Base-by-base conservation (phyloP, 2,797 vertebrate genomes). In the Pseudomugil gertrudae region DNA sequence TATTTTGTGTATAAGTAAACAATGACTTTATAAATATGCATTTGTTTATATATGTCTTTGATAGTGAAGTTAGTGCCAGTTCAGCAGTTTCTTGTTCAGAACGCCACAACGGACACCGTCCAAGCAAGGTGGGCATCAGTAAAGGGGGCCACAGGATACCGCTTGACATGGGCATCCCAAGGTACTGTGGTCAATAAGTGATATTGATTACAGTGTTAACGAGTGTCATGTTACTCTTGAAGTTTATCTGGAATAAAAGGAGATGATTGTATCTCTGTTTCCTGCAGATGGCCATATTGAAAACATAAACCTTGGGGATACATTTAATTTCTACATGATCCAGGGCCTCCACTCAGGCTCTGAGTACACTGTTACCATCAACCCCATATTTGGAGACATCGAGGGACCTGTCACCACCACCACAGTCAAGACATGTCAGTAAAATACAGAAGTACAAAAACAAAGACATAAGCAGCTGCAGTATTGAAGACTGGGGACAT, bases 291-390 rank as follows among this genome's bases (percentile, higher is more conserved):
- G 94, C 63, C 92, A 93, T 72, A 82, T 95, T 56, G 95, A 96
- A 80, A 96, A 95, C 0, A 85, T 97, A 69, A 97, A 95, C 79
- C 92, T 98, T 0, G 91, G 93, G 26, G 94, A 94, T 56, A 88
- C 57, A 60, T 96, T 94, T 76, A 92, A 81, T 78, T 95, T 93
- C 84, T 97, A 97, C 89, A 95, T 96, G 95, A 95, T 98, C 79
- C 95, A 95, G 77, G 96, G 96, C 15, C 92, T 97, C n/a, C 88
- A 90, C 6, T 9, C 91, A 0, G 96, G 93, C 73, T 78, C 80
- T 0, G 94, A 96, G 51, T 95, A 96, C 87, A 92, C 78, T 0
- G 17, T 96, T 76, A 95, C 94, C 45, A 89, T 98, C 85, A 97
- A 96, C 80, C 95, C 96, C 23, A 92, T 98, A 77, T 98, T 96